phyloP scores from a whole-genome alignment of 2,888 invertebrate species.

The Eristalis arbustorum region DNA sequence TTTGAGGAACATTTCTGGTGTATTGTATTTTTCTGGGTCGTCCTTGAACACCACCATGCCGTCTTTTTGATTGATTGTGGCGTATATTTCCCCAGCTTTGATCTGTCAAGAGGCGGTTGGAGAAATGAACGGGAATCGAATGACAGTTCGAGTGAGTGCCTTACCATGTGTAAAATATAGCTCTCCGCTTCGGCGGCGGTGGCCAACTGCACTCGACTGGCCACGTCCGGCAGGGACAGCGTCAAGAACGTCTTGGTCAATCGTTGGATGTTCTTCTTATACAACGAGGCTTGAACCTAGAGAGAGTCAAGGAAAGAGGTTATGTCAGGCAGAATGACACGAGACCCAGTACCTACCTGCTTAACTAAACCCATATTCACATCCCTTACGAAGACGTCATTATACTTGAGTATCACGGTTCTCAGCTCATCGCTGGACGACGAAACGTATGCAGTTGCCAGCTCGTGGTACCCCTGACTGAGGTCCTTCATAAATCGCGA shows the following conservation, averaged over 20 bases:
- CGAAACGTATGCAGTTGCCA: conserved; percentile 89
- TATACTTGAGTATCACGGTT: conserved; percentile 87
- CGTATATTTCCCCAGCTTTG: conserved; percentile 97
- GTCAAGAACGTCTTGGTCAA: conserved; percentile 90
- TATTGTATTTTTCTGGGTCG: conserved; percentile 96
- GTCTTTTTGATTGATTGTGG: conserved; percentile 97
- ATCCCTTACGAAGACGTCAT: conserved; percentile 89
- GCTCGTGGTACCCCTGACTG: conserved; percentile 92
- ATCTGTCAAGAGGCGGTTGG: conserved; percentile 83
- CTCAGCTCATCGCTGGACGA: conserved; percentile 87
- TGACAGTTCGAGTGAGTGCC: conserved; percentile 68
- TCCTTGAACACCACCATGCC: conserved; percentile 99
- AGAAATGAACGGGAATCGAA: no score
- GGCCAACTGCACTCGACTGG: conserved; percentile 90
- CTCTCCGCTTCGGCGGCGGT: conserved; percentile 94
- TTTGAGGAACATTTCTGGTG: conserved; percentile 91
- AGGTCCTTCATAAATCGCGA: conserved; percentile 91
- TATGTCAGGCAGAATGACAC: not conserved
- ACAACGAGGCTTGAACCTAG: conserved; percentile 91
- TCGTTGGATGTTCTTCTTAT: conserved; percentile 97
- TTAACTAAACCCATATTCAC: conserved; percentile 89
- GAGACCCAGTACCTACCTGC: conserved; percentile 81
- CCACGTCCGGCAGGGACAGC: conserved; percentile 87
- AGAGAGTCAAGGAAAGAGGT: not conserved
- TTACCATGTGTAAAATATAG: conserved; percentile 96